Evolutionary conservation across 2,797 vertebrate genomes (phyloP), one percentile per base, ranked within the genome.

Genomic region (Percopsis omiscomaycus): DNA sequence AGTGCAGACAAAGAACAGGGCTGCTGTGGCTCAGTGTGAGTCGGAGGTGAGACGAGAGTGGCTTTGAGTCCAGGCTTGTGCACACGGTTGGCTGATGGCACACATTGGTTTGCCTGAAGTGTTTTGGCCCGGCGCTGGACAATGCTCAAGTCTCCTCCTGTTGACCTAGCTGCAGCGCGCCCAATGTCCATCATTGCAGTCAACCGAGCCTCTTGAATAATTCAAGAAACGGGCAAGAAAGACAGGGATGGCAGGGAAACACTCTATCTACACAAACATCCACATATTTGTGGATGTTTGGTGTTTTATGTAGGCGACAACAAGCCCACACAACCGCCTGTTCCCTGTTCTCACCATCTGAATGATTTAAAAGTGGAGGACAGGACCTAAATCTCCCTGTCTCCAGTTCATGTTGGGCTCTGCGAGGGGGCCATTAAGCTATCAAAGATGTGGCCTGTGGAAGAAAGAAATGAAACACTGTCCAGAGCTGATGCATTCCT

Each of bases 401-500:
- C 73, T 77, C 70, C 55, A 30, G 64, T 78, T 81, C 76, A 76
- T 74, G 75, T 80, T 88, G 73, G 82, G 61, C 81, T 86, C 73
- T 83, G 84, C 74, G 75, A 22, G 6, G 76, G 79, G 84, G 84
- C 88, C 86, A 92, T 93, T 92, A 93, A 93, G 90, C 89, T 89
- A 93, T 93, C 91, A 93, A 81, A 84, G 81, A 89, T 84, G 77
- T 86, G 86, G 90, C 86, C 91, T 91, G 88, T 86, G 83, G 81
- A 83, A 37, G 9, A 37, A 37, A 37, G 78, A 86, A 91, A 90
- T 83, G 82, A 88, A 94, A 94, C 92, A 93, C 89, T 93, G 89
- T 94, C 92, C 93, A 94, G 93, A 93, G 82, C 84, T 77, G 61
- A 77, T 82, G 86, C 91, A 94, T 92, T 93, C 91, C 89, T 92